Percentiles rank a stretch among this genome's conserved stretches.
phyloP scores from a whole-genome alignment of 2,113 vertebrate species.

The Scophthalmus maximus region DNA sequence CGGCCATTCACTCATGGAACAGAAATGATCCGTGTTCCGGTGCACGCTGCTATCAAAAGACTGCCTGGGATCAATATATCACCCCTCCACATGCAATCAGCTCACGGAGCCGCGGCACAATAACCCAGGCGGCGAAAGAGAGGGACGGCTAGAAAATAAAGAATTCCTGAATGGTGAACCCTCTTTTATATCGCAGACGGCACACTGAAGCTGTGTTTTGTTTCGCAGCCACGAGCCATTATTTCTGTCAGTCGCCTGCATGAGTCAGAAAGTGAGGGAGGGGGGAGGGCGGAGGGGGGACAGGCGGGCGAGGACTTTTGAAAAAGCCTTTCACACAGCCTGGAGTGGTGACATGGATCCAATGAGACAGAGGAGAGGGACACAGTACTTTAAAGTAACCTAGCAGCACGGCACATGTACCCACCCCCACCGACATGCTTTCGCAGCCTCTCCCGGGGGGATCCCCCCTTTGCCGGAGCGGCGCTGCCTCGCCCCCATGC shows the following conservation, averaged over 20 bases:
- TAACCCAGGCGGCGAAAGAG: conserved; percentile 56
- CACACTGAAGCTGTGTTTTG: conserved; percentile 73
- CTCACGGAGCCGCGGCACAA: conserved; percentile 67
- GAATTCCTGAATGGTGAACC: conserved; percentile 29
- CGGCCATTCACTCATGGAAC: conserved; percentile 53
- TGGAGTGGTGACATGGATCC: conserved; percentile 96
- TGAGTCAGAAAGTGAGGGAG: conserved; percentile 73
- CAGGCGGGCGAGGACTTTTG: conserved; percentile 53
- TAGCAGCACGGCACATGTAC: conserved; percentile 89
- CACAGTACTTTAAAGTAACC: conserved; percentile 90
- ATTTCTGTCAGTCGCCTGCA: conserved; percentile 83
- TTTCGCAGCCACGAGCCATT: conserved; percentile 84
- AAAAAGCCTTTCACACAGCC: conserved; percentile 90
- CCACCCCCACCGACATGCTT: conserved; percentile 82
- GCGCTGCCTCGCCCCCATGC: conserved; percentile 81
- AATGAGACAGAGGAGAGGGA: conserved; percentile 93
- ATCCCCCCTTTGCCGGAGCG: conserved; percentile 81
- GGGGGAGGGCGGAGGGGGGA: neutral
- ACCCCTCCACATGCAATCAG: conserved; percentile 73
- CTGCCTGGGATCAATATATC: conserved; percentile 75
- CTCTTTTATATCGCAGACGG: conserved; percentile 74
- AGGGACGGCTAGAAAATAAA: neutral
- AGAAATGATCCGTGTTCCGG: conserved; percentile 62
- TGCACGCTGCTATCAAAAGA: conserved; percentile 70
- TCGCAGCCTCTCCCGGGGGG: conserved; percentile 84